A percentile compares a stretch with the other conserved stretches of the same genome.
These are phyloP conservation scores for Pipistrellus pipistrellus DNA, from an alignment of 2,797 vertebrate species.

Conservation along the genomic window DNA sequence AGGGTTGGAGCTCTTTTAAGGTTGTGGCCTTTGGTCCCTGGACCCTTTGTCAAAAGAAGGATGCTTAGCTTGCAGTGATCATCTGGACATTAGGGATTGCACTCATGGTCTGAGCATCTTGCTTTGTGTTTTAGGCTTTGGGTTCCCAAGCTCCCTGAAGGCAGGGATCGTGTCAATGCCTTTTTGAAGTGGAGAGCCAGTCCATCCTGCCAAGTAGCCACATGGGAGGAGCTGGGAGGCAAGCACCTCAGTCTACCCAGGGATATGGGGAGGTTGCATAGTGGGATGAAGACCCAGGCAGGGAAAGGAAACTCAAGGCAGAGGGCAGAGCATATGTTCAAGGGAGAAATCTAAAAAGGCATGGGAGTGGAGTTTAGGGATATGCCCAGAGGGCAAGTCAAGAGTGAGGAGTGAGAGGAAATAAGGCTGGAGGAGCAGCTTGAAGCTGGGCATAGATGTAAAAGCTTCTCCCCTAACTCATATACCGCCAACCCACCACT, in stretches of 20 bases:
- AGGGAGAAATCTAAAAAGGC: neutral
- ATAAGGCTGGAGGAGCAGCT: neutral
- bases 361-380: neutral
- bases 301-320: neutral
- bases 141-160: neutral
- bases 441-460: neutral
- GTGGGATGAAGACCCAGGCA: neutral
- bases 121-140: neutral
- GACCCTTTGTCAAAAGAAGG: neutral
- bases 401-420: neutral
- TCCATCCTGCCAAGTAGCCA: neutral
- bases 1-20: neutral
- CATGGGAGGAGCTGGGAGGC: neutral
- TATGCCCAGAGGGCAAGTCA: neutral
- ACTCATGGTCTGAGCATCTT: neutral
- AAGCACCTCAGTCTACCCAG: neutral
- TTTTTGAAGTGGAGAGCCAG: neutral
- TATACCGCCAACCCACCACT: rapidly evolving
- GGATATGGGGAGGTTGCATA: neutral
- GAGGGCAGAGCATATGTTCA: neutral
- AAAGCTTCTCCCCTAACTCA: neutral
- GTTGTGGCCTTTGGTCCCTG: neutral
- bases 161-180: neutral
- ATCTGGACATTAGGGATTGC: rapidly evolving
- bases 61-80: neutral